These are phyloP conservation scores for Hyposoter dolosus DNA, from an alignment of 2,888 invertebrate species.

Conservation along the genomic window DNA sequence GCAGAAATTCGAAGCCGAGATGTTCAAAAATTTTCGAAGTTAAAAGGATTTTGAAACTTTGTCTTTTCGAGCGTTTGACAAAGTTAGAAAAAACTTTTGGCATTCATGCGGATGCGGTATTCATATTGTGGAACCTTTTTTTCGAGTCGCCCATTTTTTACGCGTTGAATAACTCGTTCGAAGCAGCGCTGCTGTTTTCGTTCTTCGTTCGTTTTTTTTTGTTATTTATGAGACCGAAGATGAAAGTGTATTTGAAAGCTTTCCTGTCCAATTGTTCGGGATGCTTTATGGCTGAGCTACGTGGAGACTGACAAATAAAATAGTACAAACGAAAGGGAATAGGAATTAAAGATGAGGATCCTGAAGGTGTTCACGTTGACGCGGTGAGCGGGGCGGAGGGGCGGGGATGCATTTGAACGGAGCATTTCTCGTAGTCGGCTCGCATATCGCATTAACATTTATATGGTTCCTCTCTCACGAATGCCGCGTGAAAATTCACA, in stretches of 20 bases:
- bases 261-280: slow-evolving; percentile 1
- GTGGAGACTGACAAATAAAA: neutral
- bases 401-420: slow-evolving; percentile 23
- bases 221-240: neutral
- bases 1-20: neutral
- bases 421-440: slow-evolving; percentile 37
- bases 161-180: neutral
- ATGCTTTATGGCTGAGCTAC: neutral
- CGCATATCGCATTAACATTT: slow-evolving; percentile 63
- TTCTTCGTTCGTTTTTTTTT: neutral
- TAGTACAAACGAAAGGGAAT: slow-evolving; percentile 18
- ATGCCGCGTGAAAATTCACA: slow-evolving; percentile 25
- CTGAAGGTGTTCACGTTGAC: slow-evolving; percentile 18
- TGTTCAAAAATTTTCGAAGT: neutral
- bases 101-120: no score
- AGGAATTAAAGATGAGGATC: slow-evolving; percentile 8
- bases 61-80: neutral
- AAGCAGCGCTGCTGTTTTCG: neutral
- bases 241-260: slow-evolving; percentile 4
- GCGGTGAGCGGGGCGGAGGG: neutral
- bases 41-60: neutral
- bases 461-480: slow-evolving; percentile 47
- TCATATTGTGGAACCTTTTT: neutral
- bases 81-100: neutral
- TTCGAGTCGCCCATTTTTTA: neutral